phyloP scores from a whole-genome alignment of 2,888 invertebrate genomes.

The Odontothrips loti region DNA sequence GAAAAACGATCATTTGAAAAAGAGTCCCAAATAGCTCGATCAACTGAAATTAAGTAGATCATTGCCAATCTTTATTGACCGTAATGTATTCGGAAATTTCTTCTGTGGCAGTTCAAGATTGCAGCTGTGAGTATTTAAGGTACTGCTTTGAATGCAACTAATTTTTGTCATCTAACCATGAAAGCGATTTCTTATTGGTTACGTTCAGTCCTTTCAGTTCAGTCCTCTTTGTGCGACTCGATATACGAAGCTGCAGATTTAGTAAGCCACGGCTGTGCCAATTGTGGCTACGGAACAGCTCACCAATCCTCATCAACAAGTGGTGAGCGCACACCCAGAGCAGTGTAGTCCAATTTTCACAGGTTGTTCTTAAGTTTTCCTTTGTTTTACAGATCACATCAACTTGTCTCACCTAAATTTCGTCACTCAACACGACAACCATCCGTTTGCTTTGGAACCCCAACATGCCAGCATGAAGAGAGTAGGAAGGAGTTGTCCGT shows the following conservation, averaged over 20 bases:
- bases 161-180: not conserved
- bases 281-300: not conserved
- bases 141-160: no score
- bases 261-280: not conserved
- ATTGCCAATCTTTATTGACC: no score
- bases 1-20: not conserved
- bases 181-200: not conserved
- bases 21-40: no score
- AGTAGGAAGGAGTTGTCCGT: no score
- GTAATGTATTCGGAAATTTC: no score
- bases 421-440: not conserved
- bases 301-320: not conserved
- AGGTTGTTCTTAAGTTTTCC: not conserved
- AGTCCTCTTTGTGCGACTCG: not conserved
- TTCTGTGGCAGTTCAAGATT: no score
- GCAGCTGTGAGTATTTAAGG: no score
- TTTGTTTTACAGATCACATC: not conserved
- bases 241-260: not conserved
- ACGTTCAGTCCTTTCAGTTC: not conserved
- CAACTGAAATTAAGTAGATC: no score
- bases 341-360: not conserved
- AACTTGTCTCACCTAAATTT: not conserved
- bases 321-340: not conserved
- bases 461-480: no score
- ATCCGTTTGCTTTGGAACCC: not conserved